Base-by-base conservation (phyloP, 2,797 vertebrate species). In the Sebastes iracundus region DNA sequence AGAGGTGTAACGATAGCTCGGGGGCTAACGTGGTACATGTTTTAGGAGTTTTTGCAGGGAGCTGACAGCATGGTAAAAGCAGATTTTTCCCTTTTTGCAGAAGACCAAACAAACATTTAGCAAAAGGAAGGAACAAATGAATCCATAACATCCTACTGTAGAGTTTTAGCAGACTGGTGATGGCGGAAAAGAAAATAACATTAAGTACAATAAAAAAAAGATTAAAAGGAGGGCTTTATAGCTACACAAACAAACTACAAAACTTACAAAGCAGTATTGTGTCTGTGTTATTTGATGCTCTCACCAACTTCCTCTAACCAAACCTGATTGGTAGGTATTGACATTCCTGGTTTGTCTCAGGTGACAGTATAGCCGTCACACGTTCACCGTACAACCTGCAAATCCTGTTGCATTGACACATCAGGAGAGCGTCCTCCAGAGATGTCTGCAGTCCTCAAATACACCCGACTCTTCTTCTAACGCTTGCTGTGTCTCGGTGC, bases 331-430 rank as follows among this genome's bases (percentile, higher is more conserved):
- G 74, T 7, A 22, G 27, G 80, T 78, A 23, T 0, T 4, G 33
- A 13, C 59, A 75, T 75, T 35, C 67, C 80, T 79, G 53, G 28
- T 81, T 59, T 9, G 84, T 71, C 52, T 92, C 88, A 77, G 79
- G 62, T 92, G 10, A 75, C 87, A 60, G 3, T 1, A 1, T 0
- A 30, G 13, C 58, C 55, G 27, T 35, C 18, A 16, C 27, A 25
- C n/a, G 5, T 66, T 74, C 70, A 23, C 32, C 14, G 6, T 35
- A 53, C 30, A 69, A 35, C 59, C 61, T 16, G 25, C 49, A 81
- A 55, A 69, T 75, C 30, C 25, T 46, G 68, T 61, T 60, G 10
- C 42, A 20, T 28, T 46, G 79, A n/a, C 6, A 23, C 23, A 55
- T 49, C n/a, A 7, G 4, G 4, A 18, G 42, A 32, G 63, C 18